phyloP scores from a whole-genome alignment of 2,797 vertebrate genomes.

The Muraenolepis orangiensis region DNA sequence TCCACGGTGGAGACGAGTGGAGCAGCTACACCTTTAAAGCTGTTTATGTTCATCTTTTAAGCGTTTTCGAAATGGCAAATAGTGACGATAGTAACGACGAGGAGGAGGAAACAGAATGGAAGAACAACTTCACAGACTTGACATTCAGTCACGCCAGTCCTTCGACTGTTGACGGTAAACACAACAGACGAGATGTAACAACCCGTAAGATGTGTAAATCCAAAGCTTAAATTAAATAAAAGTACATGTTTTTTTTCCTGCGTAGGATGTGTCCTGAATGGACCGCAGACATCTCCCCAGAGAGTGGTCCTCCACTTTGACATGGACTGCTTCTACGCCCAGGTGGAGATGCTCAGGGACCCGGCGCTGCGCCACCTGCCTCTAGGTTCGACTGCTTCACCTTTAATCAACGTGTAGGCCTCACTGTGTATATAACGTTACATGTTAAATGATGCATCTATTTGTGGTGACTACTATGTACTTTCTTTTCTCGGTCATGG shows the following conservation, averaged over 20 bases:
- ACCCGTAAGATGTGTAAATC: background rate
- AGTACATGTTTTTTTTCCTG: background rate
- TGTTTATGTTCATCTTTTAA: background rate
- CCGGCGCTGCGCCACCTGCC: constrained; percentile 81
- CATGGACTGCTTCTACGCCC: constrained; percentile 92
- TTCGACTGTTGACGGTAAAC: constrained; percentile 39
- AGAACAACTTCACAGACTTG: constrained; percentile 36
- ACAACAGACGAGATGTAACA: no score
- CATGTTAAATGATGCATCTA: no score
- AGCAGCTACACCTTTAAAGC: background rate
- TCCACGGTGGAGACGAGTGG: background rate
- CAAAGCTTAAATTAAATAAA: background rate
- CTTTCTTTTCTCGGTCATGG: no score
- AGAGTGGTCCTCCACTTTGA: constrained; percentile 85
- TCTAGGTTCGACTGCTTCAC: constrained; percentile 70
- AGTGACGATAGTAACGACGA: constrained; percentile 49
- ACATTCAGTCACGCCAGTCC: background rate
- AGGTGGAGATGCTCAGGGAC: constrained; percentile 90
- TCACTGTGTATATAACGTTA: no score
- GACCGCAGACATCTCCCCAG: background rate
- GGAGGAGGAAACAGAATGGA: constrained; percentile 66
- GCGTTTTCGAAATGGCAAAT: constrained; percentile 40
- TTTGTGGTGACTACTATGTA: no score
- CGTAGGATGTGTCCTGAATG: background rate
- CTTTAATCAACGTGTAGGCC: no score